Base-by-base conservation (phyloP, 2,113 vertebrate species). In the Chionis minor region DNA sequence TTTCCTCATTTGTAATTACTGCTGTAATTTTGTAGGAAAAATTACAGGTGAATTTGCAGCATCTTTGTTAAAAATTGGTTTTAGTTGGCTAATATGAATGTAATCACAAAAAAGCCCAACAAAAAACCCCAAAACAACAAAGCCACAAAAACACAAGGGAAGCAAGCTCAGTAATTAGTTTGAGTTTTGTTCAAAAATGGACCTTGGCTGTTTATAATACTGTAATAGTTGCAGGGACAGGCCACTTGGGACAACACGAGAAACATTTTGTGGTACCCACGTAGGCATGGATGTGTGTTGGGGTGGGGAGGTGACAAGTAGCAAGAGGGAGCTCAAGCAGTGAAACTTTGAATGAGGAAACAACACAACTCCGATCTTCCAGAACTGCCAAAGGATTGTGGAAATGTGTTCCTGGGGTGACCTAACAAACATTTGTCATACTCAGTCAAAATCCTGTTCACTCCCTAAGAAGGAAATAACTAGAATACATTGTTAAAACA, bases 91-190 rank as follows among this genome's bases (percentile, higher is more conserved):
- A 7, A 33, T 49, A 19, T 44, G 52, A 92, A 72, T 40, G 13
- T 8, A 72, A 71, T 65, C 4, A 32, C 10, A 65, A 90, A 52
- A 4, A 51, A 7, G 28, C 4, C 11, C 49, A 51, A 27, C 12
- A 44, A 12, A 12, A 44, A 12, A 12, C 9, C 47, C 5, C 30
- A 33, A 47, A 47, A 47, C 45, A 47, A 62, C 20, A 80, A 75
- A 23, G 2, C 2, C 4, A 8, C 2, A 6, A 4, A 40, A 44
- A 16, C 1, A 1, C 28, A 75, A 72, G 5, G 24, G 20, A 86
- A 22, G 27, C 27, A 80, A 77, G 22, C 33, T 75, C 56, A 71
- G 22, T 40, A n/a, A 49, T 79, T 51, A 22, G n/a, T n/a, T 58
- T 56, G 32, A 63, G 4, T 61, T 79, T 62, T 87, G 78, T 23